Evolutionary conservation across 2,113 vertebrate genomes (phyloP).

Genomic region (Lycaon pictus): DNA sequence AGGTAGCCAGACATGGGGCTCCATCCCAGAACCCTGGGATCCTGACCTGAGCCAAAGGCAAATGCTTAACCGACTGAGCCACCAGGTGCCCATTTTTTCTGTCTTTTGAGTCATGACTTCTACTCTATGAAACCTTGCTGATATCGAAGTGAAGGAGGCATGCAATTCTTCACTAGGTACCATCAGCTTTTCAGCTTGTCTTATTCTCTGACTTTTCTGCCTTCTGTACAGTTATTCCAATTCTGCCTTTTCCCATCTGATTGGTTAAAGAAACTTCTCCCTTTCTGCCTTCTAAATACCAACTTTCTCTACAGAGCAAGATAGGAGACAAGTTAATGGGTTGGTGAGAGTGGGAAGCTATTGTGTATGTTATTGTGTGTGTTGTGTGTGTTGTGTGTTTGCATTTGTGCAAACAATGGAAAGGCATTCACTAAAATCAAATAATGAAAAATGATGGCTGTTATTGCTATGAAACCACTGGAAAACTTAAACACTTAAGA

Average conservation of each 20-base stretch:
- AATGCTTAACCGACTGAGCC: too few relatives aligned
- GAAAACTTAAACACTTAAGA: background rate
- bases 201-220: background rate
- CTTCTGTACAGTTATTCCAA: background rate
- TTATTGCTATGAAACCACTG: background rate
- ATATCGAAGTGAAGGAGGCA: background rate
- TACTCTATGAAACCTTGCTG: background rate
- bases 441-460: background rate
- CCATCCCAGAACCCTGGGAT: too few relatives aligned
- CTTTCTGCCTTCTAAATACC: background rate
- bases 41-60: too few relatives aligned
- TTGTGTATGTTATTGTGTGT: background rate
- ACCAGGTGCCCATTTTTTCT: too few relatives aligned
- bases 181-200: background rate
- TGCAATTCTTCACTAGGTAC: background rate
- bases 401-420: fast-evolving
- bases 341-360: background rate
- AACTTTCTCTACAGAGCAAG: background rate
- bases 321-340: background rate
- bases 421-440: background rate
- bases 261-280: background rate
- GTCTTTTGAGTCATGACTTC: background rate
- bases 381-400: background rate
- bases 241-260: background rate
- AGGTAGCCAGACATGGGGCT: too few relatives aligned